Evolutionary conservation across 2,888 invertebrate species (phyloP).

Genomic region (Cactoblastis cactorum): DNA sequence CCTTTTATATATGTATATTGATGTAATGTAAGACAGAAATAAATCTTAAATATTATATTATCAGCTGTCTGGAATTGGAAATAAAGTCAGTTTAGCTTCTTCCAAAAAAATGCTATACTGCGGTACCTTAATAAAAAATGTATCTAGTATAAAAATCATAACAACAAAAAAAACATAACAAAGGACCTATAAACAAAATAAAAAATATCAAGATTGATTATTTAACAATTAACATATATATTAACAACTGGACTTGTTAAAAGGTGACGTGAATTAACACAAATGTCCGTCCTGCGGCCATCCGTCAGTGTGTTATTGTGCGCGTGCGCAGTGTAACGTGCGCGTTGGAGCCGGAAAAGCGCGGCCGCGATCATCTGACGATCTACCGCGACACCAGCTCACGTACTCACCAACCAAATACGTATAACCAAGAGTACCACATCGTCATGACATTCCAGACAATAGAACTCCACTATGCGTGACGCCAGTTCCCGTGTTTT

Average conservation of each 20-base stretch:
- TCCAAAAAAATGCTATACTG: too few species aligned
- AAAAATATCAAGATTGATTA: conserved; percentile 2
- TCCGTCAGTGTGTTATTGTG: conserved; percentile 30
- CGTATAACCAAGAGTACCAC: conserved; percentile 14
- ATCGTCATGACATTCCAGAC: conserved; percentile 19
- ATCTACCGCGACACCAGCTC: not conserved
- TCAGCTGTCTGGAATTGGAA: not conserved
- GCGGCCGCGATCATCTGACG: conserved; percentile 16
- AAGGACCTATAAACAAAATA: not conserved
- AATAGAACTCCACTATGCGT: conserved; percentile 24
- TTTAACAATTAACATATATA: not conserved
- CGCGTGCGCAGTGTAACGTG: conserved; percentile 45
- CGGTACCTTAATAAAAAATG: too few species aligned
- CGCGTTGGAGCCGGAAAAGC: conserved; percentile 33
- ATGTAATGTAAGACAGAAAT: too few species aligned
- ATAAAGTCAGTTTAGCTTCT: too few species aligned
- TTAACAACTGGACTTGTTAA: conserved; percentile 23
- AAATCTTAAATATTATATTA: too few species aligned
- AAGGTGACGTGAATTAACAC: conserved; percentile 34
- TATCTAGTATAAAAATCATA: too few species aligned
- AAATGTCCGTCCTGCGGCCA: conserved; percentile 19
- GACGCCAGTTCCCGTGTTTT: conserved; percentile 32
- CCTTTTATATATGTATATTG: too few species aligned
- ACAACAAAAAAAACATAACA: not conserved
- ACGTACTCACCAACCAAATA: conserved; percentile 13